A percentile compares a stretch with the other conserved stretches of the same genome.
These are phyloP conservation scores for Tragulus kanchil DNA, from an alignment of 2,113 vertebrate genomes.

Conservation along the genomic window DNA sequence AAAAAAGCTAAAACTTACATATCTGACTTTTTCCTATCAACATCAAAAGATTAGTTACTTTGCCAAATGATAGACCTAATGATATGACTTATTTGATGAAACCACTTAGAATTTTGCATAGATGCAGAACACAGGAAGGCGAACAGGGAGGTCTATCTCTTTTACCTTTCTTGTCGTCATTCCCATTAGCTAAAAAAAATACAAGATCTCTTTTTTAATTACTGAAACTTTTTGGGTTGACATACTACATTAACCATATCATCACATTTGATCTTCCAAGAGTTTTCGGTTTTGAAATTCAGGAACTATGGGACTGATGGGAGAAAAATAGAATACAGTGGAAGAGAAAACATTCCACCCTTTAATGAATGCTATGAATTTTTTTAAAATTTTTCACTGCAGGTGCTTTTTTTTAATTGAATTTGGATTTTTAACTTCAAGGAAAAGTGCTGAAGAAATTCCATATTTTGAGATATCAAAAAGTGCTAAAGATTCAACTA, in stretches of 20 bases:
- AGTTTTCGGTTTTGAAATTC: slow-evolving; percentile 42
- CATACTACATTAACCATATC: slow-evolving; percentile 34
- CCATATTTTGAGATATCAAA: background rate
- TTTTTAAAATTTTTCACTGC: background rate
- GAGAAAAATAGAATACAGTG: background rate
- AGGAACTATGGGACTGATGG: background rate
- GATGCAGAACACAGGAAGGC: slow-evolving; percentile 92
- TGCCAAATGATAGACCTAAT: slow-evolving; percentile 92
- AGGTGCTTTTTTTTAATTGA: background rate
- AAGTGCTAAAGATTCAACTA: background rate
- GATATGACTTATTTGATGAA: slow-evolving; percentile 91
- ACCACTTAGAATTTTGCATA: slow-evolving; percentile 90
- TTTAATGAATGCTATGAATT: background rate
- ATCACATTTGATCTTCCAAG: background rate
- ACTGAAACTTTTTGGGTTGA: slow-evolving; percentile 66
- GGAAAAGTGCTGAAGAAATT: slow-evolving; percentile 15
- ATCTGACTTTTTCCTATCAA: slow-evolving; percentile 93
- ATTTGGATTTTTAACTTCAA: slow-evolving; percentile 14
- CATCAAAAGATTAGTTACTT: slow-evolving; percentile 93
- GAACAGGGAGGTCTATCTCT: slow-evolving; percentile 80
- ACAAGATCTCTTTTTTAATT: slow-evolving; percentile 64
- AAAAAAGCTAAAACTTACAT: slow-evolving; percentile 55
- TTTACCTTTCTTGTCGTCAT: slow-evolving; percentile 88
- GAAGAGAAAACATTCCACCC: slow-evolving; percentile 19
- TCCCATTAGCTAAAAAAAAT: slow-evolving; percentile 89